Percentiles rank a stretch among this genome's conserved stretches.
Conservation (phyloP, 2,888 invertebrate species). For the Hermaeophaga mercurialis region DNA sequence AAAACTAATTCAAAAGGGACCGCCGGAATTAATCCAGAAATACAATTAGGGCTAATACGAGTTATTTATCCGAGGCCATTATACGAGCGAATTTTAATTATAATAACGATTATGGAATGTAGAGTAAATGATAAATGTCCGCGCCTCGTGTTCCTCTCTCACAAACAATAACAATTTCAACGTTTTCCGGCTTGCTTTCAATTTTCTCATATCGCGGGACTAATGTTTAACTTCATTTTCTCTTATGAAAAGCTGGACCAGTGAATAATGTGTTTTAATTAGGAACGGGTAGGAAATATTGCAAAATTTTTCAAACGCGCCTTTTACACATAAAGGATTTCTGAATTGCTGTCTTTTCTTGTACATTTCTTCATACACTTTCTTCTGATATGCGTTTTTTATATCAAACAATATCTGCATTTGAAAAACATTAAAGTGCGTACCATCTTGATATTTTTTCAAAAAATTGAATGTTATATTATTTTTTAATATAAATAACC, state of each 20-base stretch:
- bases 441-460: too few species aligned
- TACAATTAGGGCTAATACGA: conserved; percentile 23
- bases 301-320: neutral
- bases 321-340: too few species aligned
- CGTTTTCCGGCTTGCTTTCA: conserved; percentile 10
- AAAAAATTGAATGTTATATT: too few species aligned
- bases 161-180: conserved; percentile 21
- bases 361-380: too few species aligned
- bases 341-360: too few species aligned
- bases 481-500: too few species aligned
- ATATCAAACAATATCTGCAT: too few species aligned
- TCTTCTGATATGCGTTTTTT: too few species aligned
- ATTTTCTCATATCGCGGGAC: conserved; percentile 4
- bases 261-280: conserved; percentile 7
- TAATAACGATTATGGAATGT: conserved; percentile 19
- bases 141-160: neutral
- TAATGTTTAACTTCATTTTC: conserved; percentile 10
- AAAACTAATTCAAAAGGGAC: conserved; percentile 20
- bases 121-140: conserved; percentile 22
- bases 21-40: conserved; percentile 19
- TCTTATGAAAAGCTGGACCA: neutral
- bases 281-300: neutral
- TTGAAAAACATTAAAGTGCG: too few species aligned
- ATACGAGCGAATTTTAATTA: conserved; percentile 23
- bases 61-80: conserved; percentile 22